These are phyloP conservation scores for Nesogale talazaci DNA, from an alignment of 2,113 vertebrate species.

Conservation along the genomic window DNA sequence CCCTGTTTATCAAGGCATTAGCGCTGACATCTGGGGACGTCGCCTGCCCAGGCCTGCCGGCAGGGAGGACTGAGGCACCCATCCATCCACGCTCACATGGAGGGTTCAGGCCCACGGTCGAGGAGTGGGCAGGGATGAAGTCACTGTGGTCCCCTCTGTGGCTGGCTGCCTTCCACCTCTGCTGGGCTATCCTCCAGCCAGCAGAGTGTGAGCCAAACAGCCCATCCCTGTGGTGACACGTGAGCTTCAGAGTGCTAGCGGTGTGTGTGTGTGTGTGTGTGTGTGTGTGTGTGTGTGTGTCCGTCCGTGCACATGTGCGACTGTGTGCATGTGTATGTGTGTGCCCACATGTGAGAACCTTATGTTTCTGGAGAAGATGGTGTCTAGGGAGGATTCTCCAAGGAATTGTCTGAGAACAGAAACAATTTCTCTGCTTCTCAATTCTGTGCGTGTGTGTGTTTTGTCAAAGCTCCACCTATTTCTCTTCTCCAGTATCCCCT, in stretches of 20 bases:
- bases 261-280: background rate
- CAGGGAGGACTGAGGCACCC: background rate
- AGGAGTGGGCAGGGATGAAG: background rate
- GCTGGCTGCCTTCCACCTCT: background rate
- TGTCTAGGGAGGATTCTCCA: constrained; percentile 37
- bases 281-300: background rate
- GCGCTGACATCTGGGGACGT: constrained; percentile 57
- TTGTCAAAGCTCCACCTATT: background rate
- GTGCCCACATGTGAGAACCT: background rate
- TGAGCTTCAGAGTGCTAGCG: background rate
- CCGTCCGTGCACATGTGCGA: too few species aligned
- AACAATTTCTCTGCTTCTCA: constrained; percentile 19
- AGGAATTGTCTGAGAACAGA: constrained; percentile 62
- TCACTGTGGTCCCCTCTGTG: background rate
- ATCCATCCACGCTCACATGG: background rate
- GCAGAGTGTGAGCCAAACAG: background rate
- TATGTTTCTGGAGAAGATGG: constrained; percentile 47
- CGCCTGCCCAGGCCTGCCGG: background rate
- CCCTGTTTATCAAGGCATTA: constrained; percentile 78
- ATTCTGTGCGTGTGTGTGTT: background rate
- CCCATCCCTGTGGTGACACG: background rate
- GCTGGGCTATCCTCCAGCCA: background rate
- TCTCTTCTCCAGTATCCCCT: background rate
- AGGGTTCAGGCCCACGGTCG: background rate
- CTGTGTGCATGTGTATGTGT: too few species aligned